Conservation (phyloP, 2,797 vertebrate genomes). For the Delichon dasypus region DNA sequence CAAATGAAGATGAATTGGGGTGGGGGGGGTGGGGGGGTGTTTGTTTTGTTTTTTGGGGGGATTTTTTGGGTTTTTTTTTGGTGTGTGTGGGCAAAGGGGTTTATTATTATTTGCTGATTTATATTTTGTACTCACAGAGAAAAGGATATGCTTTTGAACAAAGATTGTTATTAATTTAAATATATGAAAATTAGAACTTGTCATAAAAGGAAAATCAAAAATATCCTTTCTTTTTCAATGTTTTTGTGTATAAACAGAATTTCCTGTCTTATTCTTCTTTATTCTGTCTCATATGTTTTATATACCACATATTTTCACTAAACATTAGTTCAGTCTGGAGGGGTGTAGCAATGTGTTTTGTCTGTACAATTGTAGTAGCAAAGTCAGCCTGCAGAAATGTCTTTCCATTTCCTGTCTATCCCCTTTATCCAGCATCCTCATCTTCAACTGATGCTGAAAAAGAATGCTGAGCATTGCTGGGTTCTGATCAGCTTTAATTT, state of each 20-base stretch:
- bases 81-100: too few relatives aligned
- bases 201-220: not conserved
- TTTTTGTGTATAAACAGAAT: not conserved
- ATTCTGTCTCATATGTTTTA: not conserved
- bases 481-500: not conserved
- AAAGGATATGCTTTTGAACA: fast-evolving
- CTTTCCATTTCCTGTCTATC: not conserved
- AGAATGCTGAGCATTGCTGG: not conserved
- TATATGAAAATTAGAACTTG: not conserved
- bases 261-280: not conserved
- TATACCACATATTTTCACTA: not conserved
- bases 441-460: not conserved
- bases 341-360: not conserved
- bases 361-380: not conserved
- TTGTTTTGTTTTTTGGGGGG: not conserved
- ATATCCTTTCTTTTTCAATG: not conserved
- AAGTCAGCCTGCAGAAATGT: not conserved
- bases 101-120: not conserved
- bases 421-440: not conserved
- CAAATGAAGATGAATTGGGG: not conserved
- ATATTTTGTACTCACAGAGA: not conserved
- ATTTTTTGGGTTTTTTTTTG: too few relatives aligned
- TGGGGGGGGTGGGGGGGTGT: not conserved
- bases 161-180: not conserved
- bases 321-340: not conserved